Evolutionary conservation across 2,797 vertebrate species (phyloP).

Genomic region (Thunnus albacares): DNA sequence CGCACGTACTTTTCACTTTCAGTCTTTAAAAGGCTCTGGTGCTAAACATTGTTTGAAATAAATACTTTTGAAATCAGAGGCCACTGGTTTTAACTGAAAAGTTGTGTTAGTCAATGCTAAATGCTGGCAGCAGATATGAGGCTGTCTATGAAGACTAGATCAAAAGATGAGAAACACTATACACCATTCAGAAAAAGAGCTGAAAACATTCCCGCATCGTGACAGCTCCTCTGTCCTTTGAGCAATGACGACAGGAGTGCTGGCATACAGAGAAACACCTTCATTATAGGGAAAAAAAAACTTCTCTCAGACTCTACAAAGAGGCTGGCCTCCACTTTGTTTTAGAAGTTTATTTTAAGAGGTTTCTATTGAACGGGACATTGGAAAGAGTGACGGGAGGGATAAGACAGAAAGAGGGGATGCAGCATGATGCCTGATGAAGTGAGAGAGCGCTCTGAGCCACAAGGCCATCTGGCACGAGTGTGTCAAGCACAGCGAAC

Average conservation of each 20-base stretch:
- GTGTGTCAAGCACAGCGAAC: neutral
- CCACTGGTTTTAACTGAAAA: neutral
- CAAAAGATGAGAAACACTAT: neutral
- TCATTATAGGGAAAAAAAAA: neutral
- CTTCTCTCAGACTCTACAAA: constrained; percentile 1
- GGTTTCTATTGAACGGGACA: constrained; percentile 31
- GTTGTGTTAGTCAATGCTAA: neutral
- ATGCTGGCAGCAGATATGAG: neutral
- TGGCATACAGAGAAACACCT: constrained; percentile 15
- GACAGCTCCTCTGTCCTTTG: neutral
- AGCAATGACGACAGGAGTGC: neutral
- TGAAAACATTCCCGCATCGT: neutral
- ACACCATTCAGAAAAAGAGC: neutral
- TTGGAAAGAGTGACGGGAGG: constrained; percentile 32
- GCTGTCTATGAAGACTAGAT: neutral
- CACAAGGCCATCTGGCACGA: constrained; percentile 35
- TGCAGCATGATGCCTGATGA: constrained; percentile 47
- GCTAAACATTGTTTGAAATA: neutral
- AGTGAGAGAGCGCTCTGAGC: constrained; percentile 26
- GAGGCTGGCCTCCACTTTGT: neutral
- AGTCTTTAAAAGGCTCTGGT: constrained; percentile 23
- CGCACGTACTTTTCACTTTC: constrained; percentile 32
- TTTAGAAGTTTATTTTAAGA: constrained; percentile 37
- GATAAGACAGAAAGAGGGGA: constrained; percentile 38
- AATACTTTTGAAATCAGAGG: constrained; percentile 7